Conservation (phyloP, 2,888 invertebrate genomes). For the Heteromyza rotundicornis region DNA sequence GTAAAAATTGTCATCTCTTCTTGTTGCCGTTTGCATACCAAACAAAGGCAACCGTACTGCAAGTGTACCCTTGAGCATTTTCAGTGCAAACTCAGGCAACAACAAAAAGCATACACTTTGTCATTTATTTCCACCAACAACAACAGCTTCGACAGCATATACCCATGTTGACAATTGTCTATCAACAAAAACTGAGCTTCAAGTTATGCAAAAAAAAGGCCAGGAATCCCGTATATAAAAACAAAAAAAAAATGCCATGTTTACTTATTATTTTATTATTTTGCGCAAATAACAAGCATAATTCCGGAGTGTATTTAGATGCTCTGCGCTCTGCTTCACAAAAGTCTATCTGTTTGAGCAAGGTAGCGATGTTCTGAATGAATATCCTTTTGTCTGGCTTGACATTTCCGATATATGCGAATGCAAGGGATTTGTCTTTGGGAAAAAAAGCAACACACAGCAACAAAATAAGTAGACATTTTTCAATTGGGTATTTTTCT, state of each 20-base stretch:
- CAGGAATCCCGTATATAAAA: not conserved
- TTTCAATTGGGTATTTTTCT: too few relatives aligned
- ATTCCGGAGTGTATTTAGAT: conserved; percentile 18
- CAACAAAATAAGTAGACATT: not conserved
- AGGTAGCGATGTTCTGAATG: conserved; percentile 15
- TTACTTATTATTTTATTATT: conserved; percentile 19
- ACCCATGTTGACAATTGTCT: conserved; percentile 25
- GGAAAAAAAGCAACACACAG: not conserved
- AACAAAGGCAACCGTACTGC: conserved; percentile 10
- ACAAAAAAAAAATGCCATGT: not conserved
- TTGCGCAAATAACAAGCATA: conserved; percentile 11
- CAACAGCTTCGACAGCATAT: not conserved
- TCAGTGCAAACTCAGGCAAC: not conserved
- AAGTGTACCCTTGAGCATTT: conserved; percentile 20
- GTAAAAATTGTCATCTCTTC: not conserved
- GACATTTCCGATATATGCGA: conserved; percentile 26
- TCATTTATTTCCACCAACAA: not conserved
- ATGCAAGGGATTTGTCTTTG: not conserved
- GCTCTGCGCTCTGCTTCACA: not conserved
- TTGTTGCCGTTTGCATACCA: not conserved
- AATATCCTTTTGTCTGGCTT: conserved; percentile 26
- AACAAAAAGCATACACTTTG: not conserved
- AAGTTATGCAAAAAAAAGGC: conserved; percentile 4
- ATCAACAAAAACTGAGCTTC: conserved; percentile 9
- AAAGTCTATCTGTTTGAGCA: not conserved